Evolutionary conservation across 2,797 vertebrate genomes (phyloP), one percentile per base, ranked within the genome.

Genomic region (Pipistrellus kuhlii): DNA sequence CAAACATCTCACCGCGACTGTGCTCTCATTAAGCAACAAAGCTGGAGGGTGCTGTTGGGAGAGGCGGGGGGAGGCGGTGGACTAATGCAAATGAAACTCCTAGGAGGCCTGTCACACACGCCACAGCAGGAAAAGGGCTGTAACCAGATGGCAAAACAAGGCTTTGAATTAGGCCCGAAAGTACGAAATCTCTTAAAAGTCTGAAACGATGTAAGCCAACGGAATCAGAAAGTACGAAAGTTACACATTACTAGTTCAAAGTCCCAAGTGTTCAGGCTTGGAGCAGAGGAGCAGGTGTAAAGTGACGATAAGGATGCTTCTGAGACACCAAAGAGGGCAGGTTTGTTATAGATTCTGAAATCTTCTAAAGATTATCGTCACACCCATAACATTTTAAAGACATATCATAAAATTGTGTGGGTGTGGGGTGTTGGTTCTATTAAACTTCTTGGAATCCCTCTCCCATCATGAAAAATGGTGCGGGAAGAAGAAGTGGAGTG

Each of bases 181-280:
- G 30, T 9, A 51, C 4, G 25, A 53, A 82, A 62, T 44, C 86
- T 92, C 75, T 94, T 75, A 55, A 69, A 88, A 53, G 15, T 48
- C 41, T 38, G 12, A 11, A 77, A 84, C 64, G 38, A 68, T 23
- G 30, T 48, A 85, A 71, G 59, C 86, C 90, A 81, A 81, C 44
- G 18, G 83, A 92, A 82, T 88, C 51, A 71, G 35, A 25, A 77
- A 68, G 78, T 89, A 51, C 23, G 55, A 72, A 90, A 88, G 91
- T n/a, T 55, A 80, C 17, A 25, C 51, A 78, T 41, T n/a, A 48
- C 9, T 48, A 44, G 21, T 32, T 75, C 46, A 30, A 5, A 51
- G 57, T 55, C 13, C 21, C 27, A 76, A 8, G 71, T 80, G 93
- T 81, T 82, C 21, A 59, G 85, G n/a, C 72, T 69, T 41, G 25